phyloP scores from a whole-genome alignment of 2,797 vertebrate species.

The Thaleichthys pacificus region DNA sequence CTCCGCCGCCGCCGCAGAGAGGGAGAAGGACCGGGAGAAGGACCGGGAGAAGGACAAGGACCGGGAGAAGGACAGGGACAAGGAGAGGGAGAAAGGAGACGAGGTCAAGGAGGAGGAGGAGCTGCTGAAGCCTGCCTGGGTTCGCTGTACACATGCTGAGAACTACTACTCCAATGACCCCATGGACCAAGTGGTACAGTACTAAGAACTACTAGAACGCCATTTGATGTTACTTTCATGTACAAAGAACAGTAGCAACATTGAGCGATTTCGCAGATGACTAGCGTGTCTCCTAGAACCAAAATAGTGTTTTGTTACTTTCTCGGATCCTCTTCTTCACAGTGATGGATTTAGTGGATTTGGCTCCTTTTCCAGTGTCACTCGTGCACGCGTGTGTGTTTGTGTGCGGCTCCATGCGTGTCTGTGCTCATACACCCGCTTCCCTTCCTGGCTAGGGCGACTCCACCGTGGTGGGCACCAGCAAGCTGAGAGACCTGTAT shows the following conservation, averaged over 20 bases:
- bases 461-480: conserved; percentile 96
- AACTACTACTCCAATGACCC: conserved; percentile 96
- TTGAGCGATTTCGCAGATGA: too few species aligned
- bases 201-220: background rate
- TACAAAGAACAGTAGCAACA: too few species aligned
- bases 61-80: conserved; percentile 75
- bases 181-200: conserved; percentile 97
- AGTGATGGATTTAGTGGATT: too few species aligned
- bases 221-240: too few species aligned
- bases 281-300: too few species aligned
- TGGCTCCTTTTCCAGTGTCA: too few species aligned
- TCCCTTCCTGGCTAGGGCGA: conserved; percentile 78
- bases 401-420: background rate
- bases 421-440: background rate
- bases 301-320: background rate
- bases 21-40: conserved; percentile 66
- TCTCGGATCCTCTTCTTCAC: too few species aligned
- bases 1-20: conserved; percentile 14
- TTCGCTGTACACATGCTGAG: conserved; percentile 95
- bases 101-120: conserved; percentile 89
- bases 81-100: conserved; percentile 71
- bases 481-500: conserved; percentile 87
- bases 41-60: conserved; percentile 69
- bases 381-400: too few species aligned
- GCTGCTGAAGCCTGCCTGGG: conserved; percentile 91